Evolutionary conservation across 2,797 vertebrate genomes (phyloP), one percentile per base, ranked within the genome.

Genomic region (Onychomys torridus): DNA sequence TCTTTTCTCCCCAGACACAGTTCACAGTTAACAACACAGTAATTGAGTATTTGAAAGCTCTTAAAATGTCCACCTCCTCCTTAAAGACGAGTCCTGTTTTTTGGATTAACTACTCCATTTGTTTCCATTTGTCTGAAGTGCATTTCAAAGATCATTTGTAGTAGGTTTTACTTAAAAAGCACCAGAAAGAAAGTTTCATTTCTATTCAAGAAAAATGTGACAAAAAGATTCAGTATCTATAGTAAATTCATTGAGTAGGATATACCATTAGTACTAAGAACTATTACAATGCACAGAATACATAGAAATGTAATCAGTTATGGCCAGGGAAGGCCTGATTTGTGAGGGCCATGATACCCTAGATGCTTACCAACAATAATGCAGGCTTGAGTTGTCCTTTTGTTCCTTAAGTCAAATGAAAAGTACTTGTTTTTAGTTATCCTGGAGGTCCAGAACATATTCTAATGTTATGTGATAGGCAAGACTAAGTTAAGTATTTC

Each of bases 21-120:
- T 98, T 98, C 94, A 96, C 84, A 98, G 71, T 97, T 97, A 98
- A 98, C 96, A 96, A 95, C 1, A 1, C 63, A 98, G 94, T 90
- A 98, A 96, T 32, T 87, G 95, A 97, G 78, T 96, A 92, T 98
- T 97, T 97, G 96, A 98, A 98, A 98, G 96, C 91, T 97, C 96
- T 98, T 98, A 98, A 98, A 98, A 96, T 94, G 97, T 77, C 89
- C 21, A 90, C 77, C 46, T 7, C 91, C 7, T 96, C 96, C 91
- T 96, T 97, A 97, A 98, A 97, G 85, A 94, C 96, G 84, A 91
- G 82, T 0, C 96, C 83, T 95, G 5, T 89, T 21, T 93, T 98
- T 98, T 98, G 95, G 93, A 93, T 98, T 98, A 98, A 96, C 95
- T 98, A 93, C 82, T 98, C 52, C 85, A 96, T 98, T 98, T 97